These are phyloP conservation scores for Tinea trinotella DNA, from an alignment of 2,888 invertebrate genomes.

Conservation along the genomic window DNA sequence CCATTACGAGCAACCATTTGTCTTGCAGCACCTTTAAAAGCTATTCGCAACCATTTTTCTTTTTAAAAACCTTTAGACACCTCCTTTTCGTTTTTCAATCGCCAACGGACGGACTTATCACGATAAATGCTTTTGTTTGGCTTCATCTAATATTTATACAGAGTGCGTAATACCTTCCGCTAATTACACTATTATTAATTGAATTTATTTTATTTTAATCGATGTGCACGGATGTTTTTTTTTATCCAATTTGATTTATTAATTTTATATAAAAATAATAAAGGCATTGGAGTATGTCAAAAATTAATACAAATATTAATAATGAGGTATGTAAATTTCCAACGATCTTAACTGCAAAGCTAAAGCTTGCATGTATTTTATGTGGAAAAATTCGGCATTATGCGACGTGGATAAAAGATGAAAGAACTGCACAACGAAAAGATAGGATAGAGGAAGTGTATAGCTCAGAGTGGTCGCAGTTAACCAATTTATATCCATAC, in stretches of 20 bases:
- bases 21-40: conserved; percentile 67
- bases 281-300: no score
- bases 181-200: not conserved
- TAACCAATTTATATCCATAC: no score
- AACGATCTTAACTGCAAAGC: no score
- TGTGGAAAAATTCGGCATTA: no score
- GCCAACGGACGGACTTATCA: conserved; percentile 54
- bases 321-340: not conserved
- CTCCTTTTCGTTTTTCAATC: conserved; percentile 70
- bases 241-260: no score
- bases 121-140: conserved; percentile 64
- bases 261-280: no score
- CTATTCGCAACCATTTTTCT: conserved; percentile 68
- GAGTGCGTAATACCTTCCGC: not conserved
- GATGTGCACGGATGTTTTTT: not conserved
- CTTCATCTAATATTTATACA: conserved; percentile 22
- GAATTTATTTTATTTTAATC: not conserved
- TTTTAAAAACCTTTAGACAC: conserved; percentile 70
- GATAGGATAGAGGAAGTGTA: no score
- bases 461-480: no score
- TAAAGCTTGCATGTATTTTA: no score
- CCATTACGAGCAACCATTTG: conserved; percentile 42
- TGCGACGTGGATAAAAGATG: no score
- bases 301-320: not conserved
- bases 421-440: no score